Evolutionary conservation across 2,113 vertebrate species (phyloP).

Genomic region (Etheostoma spectabile): DNA sequence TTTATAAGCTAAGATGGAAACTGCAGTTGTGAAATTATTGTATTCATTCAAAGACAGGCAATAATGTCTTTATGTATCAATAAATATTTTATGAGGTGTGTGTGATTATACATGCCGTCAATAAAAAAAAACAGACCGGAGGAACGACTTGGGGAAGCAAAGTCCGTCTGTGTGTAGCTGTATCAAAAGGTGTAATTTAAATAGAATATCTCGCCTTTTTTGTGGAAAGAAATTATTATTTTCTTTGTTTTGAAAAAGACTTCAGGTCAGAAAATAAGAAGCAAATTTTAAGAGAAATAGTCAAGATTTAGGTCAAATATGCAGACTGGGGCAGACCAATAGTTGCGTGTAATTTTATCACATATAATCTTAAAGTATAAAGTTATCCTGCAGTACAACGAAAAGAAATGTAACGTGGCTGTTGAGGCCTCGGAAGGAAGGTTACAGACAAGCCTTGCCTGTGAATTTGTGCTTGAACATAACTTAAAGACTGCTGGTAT

Average conservation of each 20-base stretch:
- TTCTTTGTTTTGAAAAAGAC: not conserved
- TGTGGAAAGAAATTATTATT: not conserved
- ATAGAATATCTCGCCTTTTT: not conserved
- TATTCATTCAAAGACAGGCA: conserved; percentile 87
- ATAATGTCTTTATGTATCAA: conserved; percentile 98
- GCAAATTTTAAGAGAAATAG: not conserved
- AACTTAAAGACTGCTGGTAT: conserved; percentile 2
- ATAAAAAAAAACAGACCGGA: conserved; percentile 87
- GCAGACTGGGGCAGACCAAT: not conserved
- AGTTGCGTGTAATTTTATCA: not conserved
- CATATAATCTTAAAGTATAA: not conserved
- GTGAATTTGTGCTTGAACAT: conserved; percentile 41
- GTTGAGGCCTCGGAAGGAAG: conserved; percentile 14
- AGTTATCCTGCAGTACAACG: not conserved
- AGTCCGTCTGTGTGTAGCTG: conserved; percentile 62
- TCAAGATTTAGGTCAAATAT: not conserved
- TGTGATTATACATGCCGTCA: conserved; percentile 97
- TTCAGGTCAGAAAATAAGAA: not conserved
- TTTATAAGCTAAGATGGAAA: conserved; percentile 65
- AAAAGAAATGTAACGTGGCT: conserved; percentile 7
- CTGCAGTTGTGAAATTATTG: conserved; percentile 75
- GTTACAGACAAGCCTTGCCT: not conserved
- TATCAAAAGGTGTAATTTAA: conserved; percentile 29
- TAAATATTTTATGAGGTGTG: conserved; percentile 99
- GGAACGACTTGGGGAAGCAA: conserved; percentile 86